Evolutionary conservation across 2,113 vertebrate genomes (phyloP), one percentile per base, ranked within the genome.

Genomic region (Probosciger aterrimus): DNA sequence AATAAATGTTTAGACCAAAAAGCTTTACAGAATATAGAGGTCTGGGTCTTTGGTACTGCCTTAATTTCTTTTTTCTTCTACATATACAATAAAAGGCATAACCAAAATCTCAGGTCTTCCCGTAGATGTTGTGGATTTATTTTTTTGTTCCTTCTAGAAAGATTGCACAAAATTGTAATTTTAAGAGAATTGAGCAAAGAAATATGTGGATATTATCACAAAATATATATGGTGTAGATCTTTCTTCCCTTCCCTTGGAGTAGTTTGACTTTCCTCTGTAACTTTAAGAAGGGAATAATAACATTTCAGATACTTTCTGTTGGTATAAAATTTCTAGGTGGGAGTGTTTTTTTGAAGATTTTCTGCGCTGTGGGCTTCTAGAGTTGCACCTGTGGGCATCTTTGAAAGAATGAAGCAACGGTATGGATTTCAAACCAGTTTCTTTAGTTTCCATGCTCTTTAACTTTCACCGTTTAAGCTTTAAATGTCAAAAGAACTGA

Each of bases 401-500:
- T 49, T 90, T 92, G 63, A 90, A 94, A 93, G 24, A 24, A 65
- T 27, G 37, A 81, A 92, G 12, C 22, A 83, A 76, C 0, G 0
- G 35, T 55, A 76, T 77, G 70, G 5, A 25, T 88, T 95, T 92
- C 76, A 93, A 77, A 93, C n/a, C 18, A 77, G 39, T 87, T 86
- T 69, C 63, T 90, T 57, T 43, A 46, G 31, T 74, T 88, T 64
- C 24, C 39, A 57, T 73, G 64, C 60, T 92, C 57, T 95, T 95
- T 92, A 86, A 52, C 25, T 82, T 92, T 68, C 77, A 93, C 60
- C 11, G 18, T 91, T 90, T 94, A 86, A 90, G 53, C 41, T 96
- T 94, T 84, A 87, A 86, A 92, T 19, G 23, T 91, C 80, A 63
- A 77, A 97, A 93, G 49, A 68, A 73, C 23, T 82, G 52, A 87